A percentile compares a stretch with the other conserved stretches of the same genome.
phyloP scores from a whole-genome alignment of 2,888 invertebrate genomes.

The Orthosia cruda region DNA sequence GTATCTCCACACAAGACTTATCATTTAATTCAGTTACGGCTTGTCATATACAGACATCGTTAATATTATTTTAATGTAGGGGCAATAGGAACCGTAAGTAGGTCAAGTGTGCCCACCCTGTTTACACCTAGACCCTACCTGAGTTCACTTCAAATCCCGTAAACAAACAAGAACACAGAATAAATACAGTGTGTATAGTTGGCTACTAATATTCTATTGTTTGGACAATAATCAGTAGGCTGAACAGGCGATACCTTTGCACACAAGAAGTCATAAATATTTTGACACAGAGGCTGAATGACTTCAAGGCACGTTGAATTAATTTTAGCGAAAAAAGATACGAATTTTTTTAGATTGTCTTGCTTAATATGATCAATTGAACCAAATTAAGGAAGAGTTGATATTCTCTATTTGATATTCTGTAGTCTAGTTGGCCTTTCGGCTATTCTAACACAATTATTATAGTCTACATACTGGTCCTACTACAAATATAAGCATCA shows the following conservation, averaged over 20 bases:
- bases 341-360: not conserved
- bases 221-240: not conserved
- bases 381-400: not conserved
- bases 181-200: not conserved
- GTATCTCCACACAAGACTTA: constrained; percentile 49
- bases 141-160: constrained; percentile 68
- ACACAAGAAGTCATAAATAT: not conserved
- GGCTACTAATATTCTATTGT: not conserved
- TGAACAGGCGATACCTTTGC: not conserved
- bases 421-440: no score
- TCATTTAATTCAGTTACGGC: constrained; percentile 62
- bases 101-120: constrained; percentile 73
- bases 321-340: not conserved
- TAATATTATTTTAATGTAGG: constrained; percentile 50
- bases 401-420: no score
- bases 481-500: not conserved
- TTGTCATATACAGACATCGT: constrained; percentile 65
- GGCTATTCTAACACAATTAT: no score
- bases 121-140: constrained; percentile 68
- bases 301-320: not conserved
- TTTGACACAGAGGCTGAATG: not conserved
- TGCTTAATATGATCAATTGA: not conserved
- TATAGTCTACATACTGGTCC: not conserved
- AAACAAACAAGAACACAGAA: constrained; percentile 67
- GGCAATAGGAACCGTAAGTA: constrained; percentile 76